A percentile compares a stretch with the other conserved stretches of the same genome.
Conservation (phyloP, 2,888 invertebrate species). For the Thera obeliscata region DNA sequence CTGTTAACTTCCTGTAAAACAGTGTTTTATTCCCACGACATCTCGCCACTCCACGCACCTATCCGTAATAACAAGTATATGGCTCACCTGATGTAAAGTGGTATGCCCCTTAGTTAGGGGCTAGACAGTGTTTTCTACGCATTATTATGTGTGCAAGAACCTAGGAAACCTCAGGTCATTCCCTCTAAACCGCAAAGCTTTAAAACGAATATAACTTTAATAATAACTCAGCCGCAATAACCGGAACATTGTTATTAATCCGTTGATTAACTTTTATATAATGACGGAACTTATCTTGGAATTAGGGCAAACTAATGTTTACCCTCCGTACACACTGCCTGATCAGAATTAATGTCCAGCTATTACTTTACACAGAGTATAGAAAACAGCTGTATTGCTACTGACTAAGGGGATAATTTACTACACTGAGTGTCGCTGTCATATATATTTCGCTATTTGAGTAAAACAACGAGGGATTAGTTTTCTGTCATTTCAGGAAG, state of each 20-base stretch:
- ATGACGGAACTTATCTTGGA: conserved; percentile 38
- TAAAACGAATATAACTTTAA: conserved; percentile 42
- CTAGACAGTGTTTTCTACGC: too few relatives aligned
- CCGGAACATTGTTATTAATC: conserved; percentile 42
- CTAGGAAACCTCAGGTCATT: neutral
- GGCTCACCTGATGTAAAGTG: too few relatives aligned
- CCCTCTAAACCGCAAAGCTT: neutral
- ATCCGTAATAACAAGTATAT: too few relatives aligned
- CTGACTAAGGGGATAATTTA: neutral
- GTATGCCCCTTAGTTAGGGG: too few relatives aligned
- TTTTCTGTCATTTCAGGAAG: too few relatives aligned
- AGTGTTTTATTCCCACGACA: too few relatives aligned
- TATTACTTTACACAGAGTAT: conserved; percentile 25
- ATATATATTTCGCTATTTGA: too few relatives aligned
- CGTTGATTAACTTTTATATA: conserved; percentile 45
- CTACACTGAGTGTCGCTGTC: too few relatives aligned
- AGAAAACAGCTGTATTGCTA: conserved; percentile 4
- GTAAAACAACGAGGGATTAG: too few relatives aligned
- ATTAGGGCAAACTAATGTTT: conserved; percentile 35
- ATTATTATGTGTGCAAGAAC: too few relatives aligned
- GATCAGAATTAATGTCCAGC: conserved; percentile 40
- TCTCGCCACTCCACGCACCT: too few relatives aligned
- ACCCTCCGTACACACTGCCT: conserved; percentile 32
- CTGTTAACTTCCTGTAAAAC: too few relatives aligned
- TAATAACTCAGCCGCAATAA: conserved; percentile 42